Percentiles rank a stretch among this genome's conserved stretches.
phyloP scores from a whole-genome alignment of 35 echinoderm and acorn worm species.

The Strongylocentrotus purpuratus region DNA sequence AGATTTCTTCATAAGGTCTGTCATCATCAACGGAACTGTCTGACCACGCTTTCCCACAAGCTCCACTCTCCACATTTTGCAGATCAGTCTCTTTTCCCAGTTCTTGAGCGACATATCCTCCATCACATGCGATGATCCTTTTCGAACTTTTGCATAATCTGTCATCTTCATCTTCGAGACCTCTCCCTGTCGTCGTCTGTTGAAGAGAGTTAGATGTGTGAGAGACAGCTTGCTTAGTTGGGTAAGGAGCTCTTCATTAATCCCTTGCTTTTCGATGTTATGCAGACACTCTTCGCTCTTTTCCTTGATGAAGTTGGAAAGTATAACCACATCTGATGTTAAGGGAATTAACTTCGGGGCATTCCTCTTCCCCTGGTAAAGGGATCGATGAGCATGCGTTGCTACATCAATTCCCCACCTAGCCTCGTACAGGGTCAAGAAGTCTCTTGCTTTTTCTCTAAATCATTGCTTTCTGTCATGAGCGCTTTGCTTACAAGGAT shows the following conservation, averaged over 20 bases:
- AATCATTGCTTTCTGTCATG: constrained; percentile 1
- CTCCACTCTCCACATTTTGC: not conserved
- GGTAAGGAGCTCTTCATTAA: constrained; percentile 48
- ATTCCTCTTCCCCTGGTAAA: constrained; percentile 56
- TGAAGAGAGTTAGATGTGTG: constrained; percentile 67
- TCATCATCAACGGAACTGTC: not conserved
- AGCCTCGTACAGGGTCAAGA: constrained; percentile 27
- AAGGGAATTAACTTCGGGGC: constrained; percentile 58
- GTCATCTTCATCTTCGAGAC: constrained; percentile 63
- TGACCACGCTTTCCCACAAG: not conserved
- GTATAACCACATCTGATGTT: constrained; percentile 40
- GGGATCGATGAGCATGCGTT: constrained; percentile 53
- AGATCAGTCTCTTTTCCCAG: not conserved
- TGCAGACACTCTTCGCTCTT: too few relatives aligned
- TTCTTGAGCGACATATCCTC: not conserved
- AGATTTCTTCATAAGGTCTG: not conserved
- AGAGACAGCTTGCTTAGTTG: constrained; percentile 44
- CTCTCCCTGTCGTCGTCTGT: constrained; percentile 62
- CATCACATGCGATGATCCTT: constrained; percentile 49
- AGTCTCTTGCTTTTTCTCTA: not conserved
- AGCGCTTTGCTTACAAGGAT: constrained; percentile 40
- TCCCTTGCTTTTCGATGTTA: not conserved
- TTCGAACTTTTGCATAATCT: constrained; percentile 58
- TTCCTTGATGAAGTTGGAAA: constrained; percentile 49
- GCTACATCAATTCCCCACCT: constrained; percentile 64